Evolutionary conservation across 2,888 invertebrate genomes (phyloP), one percentile per base, ranked within the genome.

Genomic region (Drosophila engyochracea): DNA sequence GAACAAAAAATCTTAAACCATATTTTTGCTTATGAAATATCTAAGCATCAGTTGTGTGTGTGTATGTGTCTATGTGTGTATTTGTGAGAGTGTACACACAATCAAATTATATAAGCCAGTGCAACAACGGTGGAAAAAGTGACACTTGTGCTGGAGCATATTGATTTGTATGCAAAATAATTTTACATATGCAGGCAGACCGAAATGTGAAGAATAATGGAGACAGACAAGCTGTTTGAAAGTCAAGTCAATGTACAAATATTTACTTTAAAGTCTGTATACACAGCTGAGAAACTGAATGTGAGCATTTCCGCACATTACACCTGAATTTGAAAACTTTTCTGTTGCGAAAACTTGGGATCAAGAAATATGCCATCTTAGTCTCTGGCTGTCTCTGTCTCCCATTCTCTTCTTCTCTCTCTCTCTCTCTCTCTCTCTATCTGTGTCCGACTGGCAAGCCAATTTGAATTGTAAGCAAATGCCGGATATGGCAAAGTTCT

Each of bases 391-490:
- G n/a, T 57, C 28, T 28, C 7, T 12, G 25, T 3, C 2, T 7
- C n/a, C 4, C 37, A 6, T 28, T 25, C 25, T 41, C 25, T 68
- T 28, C 30, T 55, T 7, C 28, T 35, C 3, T 22, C 30, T 47
- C 58, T 25, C n/a, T n/a, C 35, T 53, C 57, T 30, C n/a, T n/a
- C 1, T 19, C 30, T 53, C 58, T 25, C n/a, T n/a, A 14, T 28
- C 14, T 44, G 61, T 25, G 10, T 54, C 66, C 53, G 14, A 52
- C 79, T 65, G 69, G 58, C 55, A 64, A 72, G 80, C 83, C 82
- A 85, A 82, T 82, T 83, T 85, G 83, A 85, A 83, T 80, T 73
- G 83, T 77, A 85, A 85, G 83, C 81, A 83, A 78, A 81, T 76
- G 70, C 79, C 84, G 84, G 84, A 86, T 86, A 86, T 86, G 78